Conservation (phyloP, 2,888 invertebrate genomes). For the Lordiphosa fenestrarum region DNA sequence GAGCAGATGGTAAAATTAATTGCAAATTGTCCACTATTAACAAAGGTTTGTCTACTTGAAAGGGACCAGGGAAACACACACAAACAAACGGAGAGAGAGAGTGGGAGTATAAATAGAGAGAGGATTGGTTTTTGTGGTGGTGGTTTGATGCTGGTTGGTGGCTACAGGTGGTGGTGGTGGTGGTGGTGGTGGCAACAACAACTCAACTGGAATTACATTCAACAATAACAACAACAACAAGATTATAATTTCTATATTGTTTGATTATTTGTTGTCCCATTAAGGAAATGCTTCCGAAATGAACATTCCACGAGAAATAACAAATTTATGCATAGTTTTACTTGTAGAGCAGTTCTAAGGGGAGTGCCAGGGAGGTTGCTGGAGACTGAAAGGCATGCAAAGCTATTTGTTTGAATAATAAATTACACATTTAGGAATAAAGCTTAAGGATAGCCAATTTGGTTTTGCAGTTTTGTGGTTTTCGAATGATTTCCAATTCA, state of each 20-base stretch:
- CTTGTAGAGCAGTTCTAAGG: neutral
- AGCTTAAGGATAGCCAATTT: no score
- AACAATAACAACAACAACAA: no score
- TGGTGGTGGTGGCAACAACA: slow-evolving; percentile 46
- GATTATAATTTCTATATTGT: no score
- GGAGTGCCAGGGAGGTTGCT: neutral
- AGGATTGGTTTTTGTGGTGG: slow-evolving; percentile 29
- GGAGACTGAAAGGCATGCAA: neutral
- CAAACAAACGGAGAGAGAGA: slow-evolving; percentile 8
- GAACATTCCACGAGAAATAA: slow-evolving; percentile 24
- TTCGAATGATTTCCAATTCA: no score
- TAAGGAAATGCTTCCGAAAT: no score
- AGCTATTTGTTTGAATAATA: neutral
- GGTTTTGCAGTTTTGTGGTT: no score
- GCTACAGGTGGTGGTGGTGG: slow-evolving; percentile 45
- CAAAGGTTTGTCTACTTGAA: slow-evolving; percentile 26
- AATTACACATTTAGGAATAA: no score
- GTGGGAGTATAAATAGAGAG: slow-evolving; percentile 12
- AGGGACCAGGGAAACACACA: slow-evolving; percentile 6
- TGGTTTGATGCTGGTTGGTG: slow-evolving; percentile 40
- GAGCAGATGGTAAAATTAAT: slow-evolving; percentile 23
- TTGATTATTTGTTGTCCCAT: no score
- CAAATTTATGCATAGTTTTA: neutral
- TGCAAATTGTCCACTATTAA: slow-evolving; percentile 31
- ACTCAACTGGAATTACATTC: slow-evolving; percentile 58